Percentiles rank a stretch among this genome's conserved stretches.
These are phyloP conservation scores for Probaryconus sp. DNA, from an alignment of 1,140 invertebrate species.

Conservation along the genomic window DNA sequence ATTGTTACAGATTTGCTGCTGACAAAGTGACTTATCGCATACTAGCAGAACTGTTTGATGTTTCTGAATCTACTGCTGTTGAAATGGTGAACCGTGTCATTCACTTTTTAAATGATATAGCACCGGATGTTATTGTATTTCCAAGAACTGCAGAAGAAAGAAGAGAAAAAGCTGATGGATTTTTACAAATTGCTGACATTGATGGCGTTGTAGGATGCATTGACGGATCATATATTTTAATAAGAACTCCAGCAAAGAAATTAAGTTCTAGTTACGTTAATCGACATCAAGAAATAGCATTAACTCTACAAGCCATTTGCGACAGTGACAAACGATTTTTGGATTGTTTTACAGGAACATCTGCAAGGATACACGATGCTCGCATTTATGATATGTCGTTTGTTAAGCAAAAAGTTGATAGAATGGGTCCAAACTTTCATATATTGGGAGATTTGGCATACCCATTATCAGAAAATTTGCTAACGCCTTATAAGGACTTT, in stretches of 20 bases:
- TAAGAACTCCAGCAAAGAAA: not conserved
- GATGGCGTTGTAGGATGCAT: conserved; percentile 17
- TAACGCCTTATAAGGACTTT: conserved; percentile 9
- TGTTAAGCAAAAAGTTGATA: not conserved
- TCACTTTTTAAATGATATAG: no score
- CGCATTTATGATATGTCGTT: conserved; percentile 1
- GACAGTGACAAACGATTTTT: conserved; percentile 1
- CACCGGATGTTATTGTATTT: conserved; percentile 1
- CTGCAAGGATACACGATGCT: conserved; percentile 17
- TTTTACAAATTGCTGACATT: no score
- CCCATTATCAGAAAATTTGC: not conserved
- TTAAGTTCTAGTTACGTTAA: not conserved
- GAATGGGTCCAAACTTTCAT: not conserved
- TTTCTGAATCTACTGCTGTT: not conserved
- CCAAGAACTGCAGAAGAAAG: not conserved
- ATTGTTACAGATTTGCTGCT: not conserved
- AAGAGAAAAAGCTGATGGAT: no score
- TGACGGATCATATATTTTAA: conserved; percentile 8
- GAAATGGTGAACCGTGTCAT: not conserved
- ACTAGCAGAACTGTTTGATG: not conserved
- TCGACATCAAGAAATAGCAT: not conserved
- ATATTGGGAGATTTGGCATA: conserved; percentile 17
- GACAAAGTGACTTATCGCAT: not conserved
- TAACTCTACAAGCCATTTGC: conserved; percentile 16
- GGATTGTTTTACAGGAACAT: not conserved